These are phyloP conservation scores for Melieria omissa DNA, from an alignment of 2,888 invertebrate genomes.

Conservation along the genomic window DNA sequence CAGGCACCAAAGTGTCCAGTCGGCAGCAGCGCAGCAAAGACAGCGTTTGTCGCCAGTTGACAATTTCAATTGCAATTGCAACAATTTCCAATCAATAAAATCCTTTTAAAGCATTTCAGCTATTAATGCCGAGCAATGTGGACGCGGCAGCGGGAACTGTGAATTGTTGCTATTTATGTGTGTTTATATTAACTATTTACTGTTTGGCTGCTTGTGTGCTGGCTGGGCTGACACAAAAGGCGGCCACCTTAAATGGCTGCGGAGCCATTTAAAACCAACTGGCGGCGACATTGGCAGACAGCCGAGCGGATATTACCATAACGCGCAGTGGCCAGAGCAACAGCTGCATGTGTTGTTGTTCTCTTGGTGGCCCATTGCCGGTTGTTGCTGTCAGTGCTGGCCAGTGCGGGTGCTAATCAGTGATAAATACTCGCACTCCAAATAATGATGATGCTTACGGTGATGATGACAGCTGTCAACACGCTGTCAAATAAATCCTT, in stretches of 20 bases:
- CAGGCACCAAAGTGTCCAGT: constrained; percentile 18
- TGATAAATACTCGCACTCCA: constrained; percentile 41
- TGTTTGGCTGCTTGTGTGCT: too few species aligned
- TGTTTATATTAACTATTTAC: too few species aligned
- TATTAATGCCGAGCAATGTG: too few species aligned
- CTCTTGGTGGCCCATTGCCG: background rate
- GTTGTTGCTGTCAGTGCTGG: constrained; percentile 8
- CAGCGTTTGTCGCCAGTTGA: background rate
- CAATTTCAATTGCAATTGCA: constrained; percentile 25
- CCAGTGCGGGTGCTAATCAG: constrained; percentile 42
- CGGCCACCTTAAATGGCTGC: too few species aligned
- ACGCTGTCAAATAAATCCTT: constrained; percentile 35
- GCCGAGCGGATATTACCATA: too few species aligned
- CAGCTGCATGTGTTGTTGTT: too few species aligned
- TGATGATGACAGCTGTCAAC: constrained; percentile 12
- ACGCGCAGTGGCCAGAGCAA: too few species aligned
- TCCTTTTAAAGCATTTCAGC: constrained; percentile 37
- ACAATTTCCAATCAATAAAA: constrained; percentile 45
- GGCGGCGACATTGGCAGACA: too few species aligned
- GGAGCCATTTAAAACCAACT: too few species aligned
- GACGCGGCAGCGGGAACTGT: too few species aligned
- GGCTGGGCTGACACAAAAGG: too few species aligned
- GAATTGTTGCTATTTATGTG: too few species aligned
- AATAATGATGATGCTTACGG: background rate
- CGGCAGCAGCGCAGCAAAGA: background rate